Evolutionary conservation across 1,140 invertebrate genomes (phyloP).

Genomic region (Aphelenchoides besseyi): DNA sequence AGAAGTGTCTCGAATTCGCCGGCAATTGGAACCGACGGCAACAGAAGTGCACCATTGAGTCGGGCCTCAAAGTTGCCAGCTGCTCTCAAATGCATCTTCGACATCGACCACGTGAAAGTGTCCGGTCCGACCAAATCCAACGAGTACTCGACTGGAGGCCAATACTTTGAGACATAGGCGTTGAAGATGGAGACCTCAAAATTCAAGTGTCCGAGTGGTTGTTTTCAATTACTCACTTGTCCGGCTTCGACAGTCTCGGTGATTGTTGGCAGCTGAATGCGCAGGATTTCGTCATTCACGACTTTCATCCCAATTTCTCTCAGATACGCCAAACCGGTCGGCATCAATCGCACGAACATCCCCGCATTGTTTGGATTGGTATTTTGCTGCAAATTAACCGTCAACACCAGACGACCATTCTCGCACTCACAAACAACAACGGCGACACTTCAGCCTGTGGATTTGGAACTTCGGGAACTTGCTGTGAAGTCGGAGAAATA

Average conservation of each 20-base stretch:
- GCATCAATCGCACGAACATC: conserved; percentile 58
- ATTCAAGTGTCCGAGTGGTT: conserved; percentile 13
- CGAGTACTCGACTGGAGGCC: conserved; percentile 59
- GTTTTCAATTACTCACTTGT: conserved; percentile 44
- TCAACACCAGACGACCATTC: background rate
- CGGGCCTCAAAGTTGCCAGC: conserved; percentile 58
- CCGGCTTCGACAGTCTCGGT: conserved; percentile 59
- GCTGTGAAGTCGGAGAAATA: background rate
- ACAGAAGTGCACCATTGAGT: conserved; percentile 53
- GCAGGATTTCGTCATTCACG: conserved; percentile 61
- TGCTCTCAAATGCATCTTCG: conserved; percentile 44
- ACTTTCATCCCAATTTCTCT: conserved; percentile 62
- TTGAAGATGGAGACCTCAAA: conserved; percentile 59
- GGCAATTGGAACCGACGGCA: conserved; percentile 60
- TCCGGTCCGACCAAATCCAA: conserved; percentile 58
- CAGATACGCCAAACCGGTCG: conserved; percentile 59
- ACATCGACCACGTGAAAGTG: conserved; percentile 60
- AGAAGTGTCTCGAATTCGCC: conserved; percentile 59
- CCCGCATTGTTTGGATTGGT: conserved; percentile 58
- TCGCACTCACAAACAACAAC: conserved; percentile 37
- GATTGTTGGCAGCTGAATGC: conserved; percentile 59
- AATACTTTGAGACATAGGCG: conserved; percentile 61
- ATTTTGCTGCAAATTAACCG: conserved; percentile 54
- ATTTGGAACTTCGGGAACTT: conserved; percentile 3
- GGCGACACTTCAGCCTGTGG: conserved; percentile 38